These are phyloP conservation scores for Colletes collaris DNA, from an alignment of 2,888 invertebrate genomes.

Conservation along the genomic window DNA sequence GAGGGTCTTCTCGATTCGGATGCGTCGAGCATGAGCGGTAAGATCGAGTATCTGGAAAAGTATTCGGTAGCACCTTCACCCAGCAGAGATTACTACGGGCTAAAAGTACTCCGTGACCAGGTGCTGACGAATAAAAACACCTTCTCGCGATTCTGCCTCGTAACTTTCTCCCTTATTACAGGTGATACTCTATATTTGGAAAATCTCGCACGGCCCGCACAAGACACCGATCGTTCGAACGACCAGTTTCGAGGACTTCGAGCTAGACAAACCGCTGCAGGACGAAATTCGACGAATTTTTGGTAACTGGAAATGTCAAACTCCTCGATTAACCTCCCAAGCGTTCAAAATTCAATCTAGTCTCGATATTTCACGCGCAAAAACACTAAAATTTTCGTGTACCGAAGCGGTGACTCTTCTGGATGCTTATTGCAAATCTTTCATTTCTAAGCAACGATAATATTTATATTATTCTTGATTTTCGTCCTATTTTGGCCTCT, in stretches of 20 bases:
- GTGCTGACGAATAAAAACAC: constrained; percentile 55
- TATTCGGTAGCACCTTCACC: constrained; percentile 78
- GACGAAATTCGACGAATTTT: constrained; percentile 74
- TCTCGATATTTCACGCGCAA: no score
- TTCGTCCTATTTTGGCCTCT: no score
- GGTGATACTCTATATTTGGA: constrained; percentile 77
- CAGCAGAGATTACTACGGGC: constrained; percentile 79
- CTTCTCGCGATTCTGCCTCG: constrained; percentile 4
- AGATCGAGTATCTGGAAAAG: constrained; percentile 73
- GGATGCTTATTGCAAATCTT: no score
- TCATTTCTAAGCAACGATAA: no score
- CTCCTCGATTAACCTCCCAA: constrained; percentile 7
- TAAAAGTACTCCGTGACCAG: constrained; percentile 73
- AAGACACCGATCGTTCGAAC: constrained; percentile 66
- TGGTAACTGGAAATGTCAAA: constrained; percentile 62
- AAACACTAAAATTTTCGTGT: no score
- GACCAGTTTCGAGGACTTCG: constrained; percentile 69
- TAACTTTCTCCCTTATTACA: constrained; percentile 43
- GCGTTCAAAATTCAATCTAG: background rate
- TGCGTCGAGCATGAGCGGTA: constrained; percentile 68
- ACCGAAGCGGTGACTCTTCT: no score
- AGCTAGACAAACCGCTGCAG: constrained; percentile 67
- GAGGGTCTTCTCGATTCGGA: constrained; percentile 19
- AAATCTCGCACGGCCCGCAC: constrained; percentile 78
- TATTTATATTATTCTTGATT: no score